Conservation (phyloP, 1,140 invertebrate species). For the Drosophila pruinosa region DNA sequence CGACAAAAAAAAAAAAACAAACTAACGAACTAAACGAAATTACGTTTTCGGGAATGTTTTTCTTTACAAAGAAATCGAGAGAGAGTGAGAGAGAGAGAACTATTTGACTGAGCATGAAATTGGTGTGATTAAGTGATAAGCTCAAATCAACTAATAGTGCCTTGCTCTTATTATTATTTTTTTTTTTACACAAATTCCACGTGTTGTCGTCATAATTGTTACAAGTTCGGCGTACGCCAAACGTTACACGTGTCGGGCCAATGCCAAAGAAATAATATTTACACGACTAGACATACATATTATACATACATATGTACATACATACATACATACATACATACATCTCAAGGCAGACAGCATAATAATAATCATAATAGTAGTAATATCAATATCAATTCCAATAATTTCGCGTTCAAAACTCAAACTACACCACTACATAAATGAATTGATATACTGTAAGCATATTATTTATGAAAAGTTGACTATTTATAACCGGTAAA, state of each 20-base stretch:
- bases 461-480: conserved; percentile 18
- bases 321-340: conserved; percentile 1
- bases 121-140: conserved; percentile 12
- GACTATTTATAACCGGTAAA: conserved; percentile 37
- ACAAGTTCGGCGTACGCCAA: conserved; percentile 30
- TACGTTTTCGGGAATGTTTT: background rate
- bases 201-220: conserved; percentile 20
- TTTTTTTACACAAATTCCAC: background rate
- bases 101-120: background rate
- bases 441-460: conserved; percentile 35
- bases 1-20: too few relatives aligned
- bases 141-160: background rate
- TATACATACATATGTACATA: background rate
- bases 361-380: conserved; percentile 16
- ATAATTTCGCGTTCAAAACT: background rate
- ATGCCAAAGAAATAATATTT: conserved; percentile 25
- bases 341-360: conserved; percentile 30
- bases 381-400: background rate
- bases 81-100: background rate
- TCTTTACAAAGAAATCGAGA: background rate
- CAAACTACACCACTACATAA: conserved; percentile 1
- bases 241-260: conserved; percentile 15
- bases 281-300: background rate
- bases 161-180: background rate
- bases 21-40: too few relatives aligned